Base-by-base conservation (phyloP, 2,888 invertebrate genomes). In the Epirrita christyi region DNA sequence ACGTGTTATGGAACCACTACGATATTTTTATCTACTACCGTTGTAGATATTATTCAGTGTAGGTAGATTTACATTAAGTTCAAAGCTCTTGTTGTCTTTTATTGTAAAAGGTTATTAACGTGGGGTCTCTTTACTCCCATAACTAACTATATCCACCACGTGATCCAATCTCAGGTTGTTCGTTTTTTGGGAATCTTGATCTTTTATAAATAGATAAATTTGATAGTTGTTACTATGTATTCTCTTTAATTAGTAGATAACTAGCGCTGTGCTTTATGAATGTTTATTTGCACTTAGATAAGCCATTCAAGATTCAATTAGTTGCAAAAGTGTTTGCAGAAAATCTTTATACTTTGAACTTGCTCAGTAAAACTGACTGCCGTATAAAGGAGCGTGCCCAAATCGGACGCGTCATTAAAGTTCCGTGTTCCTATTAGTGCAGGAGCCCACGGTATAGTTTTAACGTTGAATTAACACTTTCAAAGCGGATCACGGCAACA, bases 331-430 rank as follows among this genome's bases (percentile, higher is more conserved):
- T 59, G 47, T 47, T 51, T 13, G 51, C 42, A 14, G 28, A 55
- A 55, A 55, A 59, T 47, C 46, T 50, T 59, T 38, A 55, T 59
- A 59, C 53, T 58, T 61, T 61, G 58, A 61, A 61, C 61, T 55
- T 58, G 51, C 58, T 41, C 13, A 36, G 54, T 55, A 45, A 57
- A 61, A 55, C 63, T 62, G 37, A 43, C 28, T 48, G 47, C 66
- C 63, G 14, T 66, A 59, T 67, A 60, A 52, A 55, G 69, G 40
- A 51, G 40, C 47, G 48, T 53, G 56, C 66, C 67, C 63, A 70
- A 68, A 67, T 62, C 58, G 62, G 71, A 61, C 38, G 55, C 66
- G 64, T 73, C 70, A 68, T 73, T 75, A 74, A 66, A 55, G 63
- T 52, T 57, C 53, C 59, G 45, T 61, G 58, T 55, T 58, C 38